Percentiles rank a stretch among this genome's conserved stretches.
Evolutionary conservation across 30 jellyfish, hydroid and myxozoan genomes (phyloP).

Genomic region (Aurelia coerulea): DNA sequence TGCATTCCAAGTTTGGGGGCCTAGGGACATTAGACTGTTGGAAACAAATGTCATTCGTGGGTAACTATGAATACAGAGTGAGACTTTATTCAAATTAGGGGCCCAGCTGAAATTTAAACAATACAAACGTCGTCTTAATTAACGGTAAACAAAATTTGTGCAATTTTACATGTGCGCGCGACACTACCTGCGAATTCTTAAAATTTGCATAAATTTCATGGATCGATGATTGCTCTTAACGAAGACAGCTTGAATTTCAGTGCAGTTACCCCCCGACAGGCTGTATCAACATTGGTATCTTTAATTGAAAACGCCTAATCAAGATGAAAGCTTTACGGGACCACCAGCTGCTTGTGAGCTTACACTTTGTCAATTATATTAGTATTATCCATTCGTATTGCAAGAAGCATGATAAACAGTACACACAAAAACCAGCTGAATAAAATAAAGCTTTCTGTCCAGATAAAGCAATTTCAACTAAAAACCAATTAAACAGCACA

Average conservation of each 20-base stretch:
- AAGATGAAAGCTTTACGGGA: constrained; percentile 6
- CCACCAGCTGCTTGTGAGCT: constrained; percentile 16
- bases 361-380: background rate
- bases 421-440: constrained; percentile 24
- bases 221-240: background rate
- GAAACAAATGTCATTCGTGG: no score
- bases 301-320: background rate
- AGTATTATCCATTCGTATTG: constrained; percentile 4
- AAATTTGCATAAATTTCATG: no score
- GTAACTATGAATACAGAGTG: no score
- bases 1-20: no score
- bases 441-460: constrained; percentile 15
- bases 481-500: no score
- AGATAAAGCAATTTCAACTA: background rate
- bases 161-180: no score
- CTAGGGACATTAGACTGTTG: no score
- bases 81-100: no score
- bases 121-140: no score
- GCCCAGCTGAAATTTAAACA: no score
- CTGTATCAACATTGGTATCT: constrained; percentile 9
- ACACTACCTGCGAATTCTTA: no score
- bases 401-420: constrained; percentile 13
- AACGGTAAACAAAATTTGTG: no score
- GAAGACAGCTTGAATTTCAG: background rate
- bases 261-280: constrained; percentile 2